Percentiles rank a stretch among this genome's conserved stretches.
Conservation (phyloP, 2,888 invertebrate species). For the Habrosyne pyritoides region DNA sequence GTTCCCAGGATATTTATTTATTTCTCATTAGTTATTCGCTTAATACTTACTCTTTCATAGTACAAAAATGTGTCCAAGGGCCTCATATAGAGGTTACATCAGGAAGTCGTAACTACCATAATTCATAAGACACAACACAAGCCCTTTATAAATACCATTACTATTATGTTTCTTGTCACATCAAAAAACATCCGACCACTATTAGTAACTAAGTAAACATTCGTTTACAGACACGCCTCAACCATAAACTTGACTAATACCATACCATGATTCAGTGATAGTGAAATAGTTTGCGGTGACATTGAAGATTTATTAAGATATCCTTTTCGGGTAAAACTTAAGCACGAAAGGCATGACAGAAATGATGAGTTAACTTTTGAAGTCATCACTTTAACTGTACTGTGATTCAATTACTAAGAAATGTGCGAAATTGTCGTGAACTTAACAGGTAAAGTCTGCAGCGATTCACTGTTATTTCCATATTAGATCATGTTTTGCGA, state of each 20-base stretch:
- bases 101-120: not conserved
- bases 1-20: no score
- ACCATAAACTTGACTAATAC: slow-evolving; percentile 49
- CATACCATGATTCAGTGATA: slow-evolving; percentile 46
- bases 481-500: slow-evolving; percentile 31
- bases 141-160: slow-evolving; percentile 15
- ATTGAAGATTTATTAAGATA: slow-evolving; percentile 47
- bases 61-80: no score
- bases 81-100: no score
- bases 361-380: slow-evolving; percentile 40
- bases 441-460: slow-evolving; percentile 42
- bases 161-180: slow-evolving; percentile 23
- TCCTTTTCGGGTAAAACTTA: slow-evolving; percentile 43
- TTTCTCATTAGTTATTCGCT: no score
- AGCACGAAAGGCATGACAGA: slow-evolving; percentile 33
- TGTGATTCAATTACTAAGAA: slow-evolving; percentile 47
- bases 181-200: slow-evolving; percentile 13
- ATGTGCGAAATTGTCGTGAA: slow-evolving; percentile 24
- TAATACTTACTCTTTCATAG: no score
- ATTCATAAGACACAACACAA: not conserved
- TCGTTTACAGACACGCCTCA: slow-evolving; percentile 33
- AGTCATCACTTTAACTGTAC: slow-evolving; percentile 18
- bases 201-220: slow-evolving; percentile 46
- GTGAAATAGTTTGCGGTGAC: slow-evolving; percentile 35
- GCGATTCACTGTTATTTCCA: slow-evolving; percentile 28